These are phyloP conservation scores for Turnix velox DNA, from an alignment of 2,113 vertebrate genomes.

Conservation along the genomic window DNA sequence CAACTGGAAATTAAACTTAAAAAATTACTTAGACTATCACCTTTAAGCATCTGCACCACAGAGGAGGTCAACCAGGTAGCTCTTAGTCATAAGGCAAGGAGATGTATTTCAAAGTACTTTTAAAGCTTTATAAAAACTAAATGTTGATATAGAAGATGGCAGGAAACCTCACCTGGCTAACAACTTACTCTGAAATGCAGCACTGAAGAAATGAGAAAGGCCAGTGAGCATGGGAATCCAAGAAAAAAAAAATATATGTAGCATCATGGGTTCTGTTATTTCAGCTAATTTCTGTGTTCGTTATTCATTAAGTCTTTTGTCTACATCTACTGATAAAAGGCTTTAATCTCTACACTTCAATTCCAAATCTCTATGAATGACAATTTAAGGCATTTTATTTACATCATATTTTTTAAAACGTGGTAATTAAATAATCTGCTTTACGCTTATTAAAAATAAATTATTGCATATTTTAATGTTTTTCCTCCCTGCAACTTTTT, in stretches of 20 bases:
- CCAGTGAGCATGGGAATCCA: background rate
- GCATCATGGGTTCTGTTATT: background rate
- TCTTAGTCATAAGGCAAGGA: background rate
- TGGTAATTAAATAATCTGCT: conserved; percentile 72
- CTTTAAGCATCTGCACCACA: background rate
- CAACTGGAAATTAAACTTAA: background rate
- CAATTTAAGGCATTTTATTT: conserved; percentile 66
- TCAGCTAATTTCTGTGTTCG: conserved; percentile 7
- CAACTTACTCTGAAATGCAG: background rate
- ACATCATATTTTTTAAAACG: conserved; percentile 37
- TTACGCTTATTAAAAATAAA: conserved; percentile 73
- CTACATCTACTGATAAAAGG: conserved; percentile 40
- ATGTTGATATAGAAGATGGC: background rate
- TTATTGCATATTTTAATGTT: conserved; percentile 73
- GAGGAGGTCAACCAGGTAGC: background rate
- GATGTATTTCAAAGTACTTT: background rate
- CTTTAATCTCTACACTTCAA: conserved; percentile 53
- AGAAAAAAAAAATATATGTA: background rate
- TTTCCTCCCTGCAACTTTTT: conserved; percentile 69
- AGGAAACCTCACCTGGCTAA: background rate
- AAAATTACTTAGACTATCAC: background rate
- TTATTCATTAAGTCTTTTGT: conserved; percentile 59
- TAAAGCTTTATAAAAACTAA: background rate
- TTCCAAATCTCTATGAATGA: conserved; percentile 50
- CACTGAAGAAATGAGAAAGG: background rate